These are phyloP conservation scores for Enteromius viviparus DNA, from an alignment of 2,797 vertebrate species.

Conservation along the genomic window DNA sequence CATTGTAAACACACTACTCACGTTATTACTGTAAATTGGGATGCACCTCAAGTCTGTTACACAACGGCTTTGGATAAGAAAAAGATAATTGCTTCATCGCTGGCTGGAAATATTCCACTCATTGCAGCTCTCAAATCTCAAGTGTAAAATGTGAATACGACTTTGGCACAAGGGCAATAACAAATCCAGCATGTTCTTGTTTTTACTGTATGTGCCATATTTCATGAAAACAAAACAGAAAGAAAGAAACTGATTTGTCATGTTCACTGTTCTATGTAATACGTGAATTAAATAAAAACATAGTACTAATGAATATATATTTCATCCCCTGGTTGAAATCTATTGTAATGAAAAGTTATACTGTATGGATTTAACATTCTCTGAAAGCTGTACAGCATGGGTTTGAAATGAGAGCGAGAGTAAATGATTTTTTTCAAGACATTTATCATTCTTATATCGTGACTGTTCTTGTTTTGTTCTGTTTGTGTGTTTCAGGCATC, in stretches of 20 bases:
- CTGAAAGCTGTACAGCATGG: neutral
- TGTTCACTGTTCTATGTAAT: neutral
- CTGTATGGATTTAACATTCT: neutral
- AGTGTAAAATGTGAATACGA: neutral
- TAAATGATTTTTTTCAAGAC: neutral
- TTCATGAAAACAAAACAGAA: neutral
- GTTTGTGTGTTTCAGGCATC: slow-evolving; percentile 78
- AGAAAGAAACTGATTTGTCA: neutral
- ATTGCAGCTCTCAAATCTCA: neutral
- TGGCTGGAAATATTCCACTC: neutral
- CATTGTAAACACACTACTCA: neutral
- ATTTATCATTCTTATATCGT: neutral
- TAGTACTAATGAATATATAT: neutral
- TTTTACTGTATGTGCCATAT: neutral
- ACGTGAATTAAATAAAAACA: too few species aligned
- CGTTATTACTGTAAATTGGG: neutral
- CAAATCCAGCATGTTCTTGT: neutral
- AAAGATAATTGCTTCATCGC: neutral
- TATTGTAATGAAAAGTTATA: neutral
- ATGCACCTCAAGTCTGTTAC: neutral
- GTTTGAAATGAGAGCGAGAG: neutral
- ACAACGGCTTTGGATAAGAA: neutral
- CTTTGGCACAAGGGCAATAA: neutral
- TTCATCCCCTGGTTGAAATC: neutral
- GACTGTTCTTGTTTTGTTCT: slow-evolving; percentile 11